A percentile compares a stretch with the other conserved stretches of the same genome.
These are phyloP conservation scores for Lacerta agilis DNA, from an alignment of 2,797 vertebrate genomes.

Conservation along the genomic window DNA sequence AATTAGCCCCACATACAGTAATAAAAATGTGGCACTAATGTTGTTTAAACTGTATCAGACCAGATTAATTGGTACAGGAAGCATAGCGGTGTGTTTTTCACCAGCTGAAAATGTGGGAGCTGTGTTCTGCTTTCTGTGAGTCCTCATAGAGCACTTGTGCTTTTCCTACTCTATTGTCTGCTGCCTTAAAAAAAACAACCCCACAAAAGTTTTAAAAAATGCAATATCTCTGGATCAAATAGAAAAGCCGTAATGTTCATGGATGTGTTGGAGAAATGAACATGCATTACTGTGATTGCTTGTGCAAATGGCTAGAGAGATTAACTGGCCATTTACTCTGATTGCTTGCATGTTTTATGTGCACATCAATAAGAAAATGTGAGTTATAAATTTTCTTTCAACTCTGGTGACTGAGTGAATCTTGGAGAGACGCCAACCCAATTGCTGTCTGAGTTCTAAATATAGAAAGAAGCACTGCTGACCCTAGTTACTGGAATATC, in stretches of 20 bases:
- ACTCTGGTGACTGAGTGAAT: slow-evolving; percentile 6
- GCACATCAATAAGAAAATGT: slow-evolving; percentile 51
- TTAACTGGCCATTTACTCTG: slow-evolving; percentile 24
- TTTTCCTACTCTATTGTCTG: slow-evolving; percentile 13
- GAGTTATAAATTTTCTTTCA: slow-evolving; percentile 32
- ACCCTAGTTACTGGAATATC: slow-evolving; percentile 31
- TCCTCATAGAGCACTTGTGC: not conserved
- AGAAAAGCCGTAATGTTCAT: not conserved
- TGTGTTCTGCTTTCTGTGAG: not conserved
- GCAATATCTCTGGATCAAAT: slow-evolving; percentile 33
- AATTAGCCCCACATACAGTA: not conserved
- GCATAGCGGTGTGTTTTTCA: not conserved
- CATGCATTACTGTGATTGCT: slow-evolving; percentile 3
- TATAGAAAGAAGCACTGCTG: slow-evolving; percentile 22
- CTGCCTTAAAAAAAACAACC: not conserved
- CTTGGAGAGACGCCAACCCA: not conserved
- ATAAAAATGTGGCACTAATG: not conserved
- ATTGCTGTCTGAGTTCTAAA: not conserved
- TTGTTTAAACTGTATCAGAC: not conserved
- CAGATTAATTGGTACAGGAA: not conserved
- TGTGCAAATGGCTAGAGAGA: slow-evolving; percentile 24
- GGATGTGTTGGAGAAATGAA: slow-evolving; percentile 8
- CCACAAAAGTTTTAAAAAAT: not conserved
- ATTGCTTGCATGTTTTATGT: slow-evolving; percentile 25
- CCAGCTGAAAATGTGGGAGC: not conserved